phyloP scores from a whole-genome alignment of 2,797 vertebrate species.

The Mormyrus hasselquistii region DNA sequence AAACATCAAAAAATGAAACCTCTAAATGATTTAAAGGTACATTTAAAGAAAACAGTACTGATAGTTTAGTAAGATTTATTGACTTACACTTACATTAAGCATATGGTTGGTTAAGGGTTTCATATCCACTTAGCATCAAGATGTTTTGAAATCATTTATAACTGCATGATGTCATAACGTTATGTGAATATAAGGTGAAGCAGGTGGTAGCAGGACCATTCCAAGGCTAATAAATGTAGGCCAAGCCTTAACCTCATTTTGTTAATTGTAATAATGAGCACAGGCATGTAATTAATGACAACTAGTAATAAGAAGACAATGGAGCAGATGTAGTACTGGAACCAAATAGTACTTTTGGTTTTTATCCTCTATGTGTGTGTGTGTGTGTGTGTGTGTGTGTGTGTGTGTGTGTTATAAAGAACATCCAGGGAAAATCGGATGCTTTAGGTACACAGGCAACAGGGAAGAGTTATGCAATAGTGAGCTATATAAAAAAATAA shows the following conservation, averaged over 20 bases:
- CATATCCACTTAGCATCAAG: not conserved
- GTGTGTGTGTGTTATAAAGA: not conserved
- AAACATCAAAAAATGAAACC: not conserved
- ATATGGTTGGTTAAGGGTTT: not conserved
- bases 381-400: no score
- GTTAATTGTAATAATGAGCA: constrained; percentile 30
- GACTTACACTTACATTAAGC: not conserved
- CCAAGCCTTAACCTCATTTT: constrained; percentile 36
- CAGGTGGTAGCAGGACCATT: constrained; percentile 28
- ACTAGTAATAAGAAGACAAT: not conserved
- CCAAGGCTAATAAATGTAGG: constrained; percentile 35
- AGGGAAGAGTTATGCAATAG: not conserved
- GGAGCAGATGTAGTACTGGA: not conserved
- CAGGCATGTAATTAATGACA: not conserved
- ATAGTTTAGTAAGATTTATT: not conserved
- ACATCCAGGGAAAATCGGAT: not conserved
- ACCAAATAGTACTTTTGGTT: not conserved
- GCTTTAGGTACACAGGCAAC: not conserved
- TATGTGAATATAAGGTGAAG: not conserved
- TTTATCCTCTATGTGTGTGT: not conserved
- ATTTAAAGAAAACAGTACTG: not conserved
- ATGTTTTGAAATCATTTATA: not conserved
- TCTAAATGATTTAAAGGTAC: not conserved
- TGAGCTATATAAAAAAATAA: not conserved
- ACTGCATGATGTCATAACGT: not conserved